These are phyloP conservation scores for Azorinus chamasolen DNA, from an alignment of 2,888 invertebrate species.

Conservation along the genomic window DNA sequence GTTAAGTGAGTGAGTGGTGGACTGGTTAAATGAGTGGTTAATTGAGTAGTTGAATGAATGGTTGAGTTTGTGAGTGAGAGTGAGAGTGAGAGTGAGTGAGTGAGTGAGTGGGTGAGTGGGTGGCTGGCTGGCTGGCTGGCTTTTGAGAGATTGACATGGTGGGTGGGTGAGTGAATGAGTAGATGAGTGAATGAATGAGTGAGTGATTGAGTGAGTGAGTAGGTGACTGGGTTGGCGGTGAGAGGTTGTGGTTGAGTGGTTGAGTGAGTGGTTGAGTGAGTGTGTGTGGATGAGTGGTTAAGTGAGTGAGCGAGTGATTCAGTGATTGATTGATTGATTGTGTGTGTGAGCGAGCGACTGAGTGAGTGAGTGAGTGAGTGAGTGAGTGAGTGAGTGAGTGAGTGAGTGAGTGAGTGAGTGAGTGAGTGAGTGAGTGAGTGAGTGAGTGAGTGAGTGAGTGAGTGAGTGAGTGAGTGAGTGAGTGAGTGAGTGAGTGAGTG, in stretches of 20 bases:
- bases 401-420: conserved; percentile 22
- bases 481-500: conserved; percentile 17
- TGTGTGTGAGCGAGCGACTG: conserved; percentile 9
- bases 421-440: conserved; percentile 22
- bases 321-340: conserved; percentile 6
- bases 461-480: conserved; percentile 23
- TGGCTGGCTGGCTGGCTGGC: too few species aligned
- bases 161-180: conserved; percentile 2
- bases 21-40: too few species aligned
- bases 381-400: conserved; percentile 19
- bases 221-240: too few species aligned
- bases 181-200: too few species aligned
- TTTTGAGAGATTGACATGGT: too few species aligned
- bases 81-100: too few species aligned
- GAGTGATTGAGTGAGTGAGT: conserved; percentile 7
- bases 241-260: too few species aligned
- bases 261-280: neutral
- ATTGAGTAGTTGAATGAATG: too few species aligned
- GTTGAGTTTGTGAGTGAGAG: too few species aligned
- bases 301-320: conserved; percentile 1
- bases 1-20: too few species aligned
- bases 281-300: neutral
- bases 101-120: too few species aligned
- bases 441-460: conserved; percentile 14
- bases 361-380: conserved; percentile 4